Conservation (phyloP, 2,888 invertebrate genomes). For the Cephus rjabovi region DNA sequence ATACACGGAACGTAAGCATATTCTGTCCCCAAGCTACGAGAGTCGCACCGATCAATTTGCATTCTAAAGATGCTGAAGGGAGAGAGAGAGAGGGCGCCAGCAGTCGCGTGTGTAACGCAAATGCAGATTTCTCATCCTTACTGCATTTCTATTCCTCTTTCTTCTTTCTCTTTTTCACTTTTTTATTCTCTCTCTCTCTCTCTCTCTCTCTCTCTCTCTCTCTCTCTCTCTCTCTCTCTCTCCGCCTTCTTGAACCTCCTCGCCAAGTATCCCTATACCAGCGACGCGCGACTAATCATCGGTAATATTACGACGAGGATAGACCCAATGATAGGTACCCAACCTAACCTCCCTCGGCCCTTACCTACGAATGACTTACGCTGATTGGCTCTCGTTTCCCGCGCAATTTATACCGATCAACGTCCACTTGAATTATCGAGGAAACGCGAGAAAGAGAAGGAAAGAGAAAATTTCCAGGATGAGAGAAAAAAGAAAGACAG, state of each 20-base stretch:
- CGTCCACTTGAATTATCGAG: constrained; percentile 3
- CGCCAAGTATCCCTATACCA: no score
- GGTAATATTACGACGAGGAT: constrained; percentile 19
- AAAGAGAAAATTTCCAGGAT: no score
- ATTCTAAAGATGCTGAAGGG: constrained; percentile 45
- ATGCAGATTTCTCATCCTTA: no score
- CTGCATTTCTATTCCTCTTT: no score
- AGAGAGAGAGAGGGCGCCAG: neutral
- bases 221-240: no score
- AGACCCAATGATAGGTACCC: constrained; percentile 26
- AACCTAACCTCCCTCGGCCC: constrained; percentile 13
- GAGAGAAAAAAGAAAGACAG: no score
- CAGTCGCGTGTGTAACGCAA: no score
- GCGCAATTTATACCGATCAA: constrained; percentile 30
- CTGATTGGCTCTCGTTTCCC: constrained; percentile 37
- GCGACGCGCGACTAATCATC: constrained; percentile 14
- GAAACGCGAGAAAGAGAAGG: neutral
- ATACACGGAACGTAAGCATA: constrained; percentile 43
- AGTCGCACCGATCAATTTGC: constrained; percentile 53
- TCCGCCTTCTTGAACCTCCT: no score
- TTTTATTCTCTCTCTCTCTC: no score
- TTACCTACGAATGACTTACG: constrained; percentile 28
- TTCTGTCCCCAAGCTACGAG: constrained; percentile 53
- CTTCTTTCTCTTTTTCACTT: no score
- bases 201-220: no score